Evolutionary conservation across 1,140 invertebrate species (phyloP).

Genomic region (Pseudomyrmex cubaensis): DNA sequence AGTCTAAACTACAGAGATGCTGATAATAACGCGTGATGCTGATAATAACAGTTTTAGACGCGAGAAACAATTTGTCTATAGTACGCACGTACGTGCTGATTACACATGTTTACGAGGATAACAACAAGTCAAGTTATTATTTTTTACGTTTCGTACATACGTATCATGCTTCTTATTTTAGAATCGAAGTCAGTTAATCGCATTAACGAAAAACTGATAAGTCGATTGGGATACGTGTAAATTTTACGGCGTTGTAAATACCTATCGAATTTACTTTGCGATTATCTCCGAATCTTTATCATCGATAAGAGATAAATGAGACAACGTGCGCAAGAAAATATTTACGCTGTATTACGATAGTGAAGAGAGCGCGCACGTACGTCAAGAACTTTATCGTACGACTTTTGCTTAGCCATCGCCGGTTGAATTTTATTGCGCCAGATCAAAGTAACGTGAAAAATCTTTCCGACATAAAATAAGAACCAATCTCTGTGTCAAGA

Average conservation of each 20-base stretch:
- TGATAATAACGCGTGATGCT: constrained; percentile 33
- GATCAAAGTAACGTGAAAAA: not conserved
- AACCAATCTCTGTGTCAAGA: not conserved
- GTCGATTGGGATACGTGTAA: not conserved
- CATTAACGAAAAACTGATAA: not conserved
- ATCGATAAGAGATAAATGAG: constrained; percentile 74
- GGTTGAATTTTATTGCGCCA: not conserved
- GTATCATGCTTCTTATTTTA: too few relatives aligned
- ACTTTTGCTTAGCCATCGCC: not conserved
- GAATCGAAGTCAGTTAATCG: too few relatives aligned
- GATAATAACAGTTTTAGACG: constrained; percentile 10
- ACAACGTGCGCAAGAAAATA: constrained; percentile 6
- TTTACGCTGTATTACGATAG: not conserved
- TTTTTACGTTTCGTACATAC: too few relatives aligned
- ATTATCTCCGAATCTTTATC: constrained; percentile 77
- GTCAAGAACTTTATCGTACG: not conserved
- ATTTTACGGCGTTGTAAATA: constrained; percentile 79
- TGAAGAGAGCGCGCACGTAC: not conserved
- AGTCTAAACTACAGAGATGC: constrained; percentile 23
- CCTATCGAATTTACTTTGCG: constrained; percentile 64
- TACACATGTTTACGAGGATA: not conserved
- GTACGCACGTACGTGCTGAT: constrained; percentile 3
- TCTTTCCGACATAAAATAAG: constrained; percentile 5
- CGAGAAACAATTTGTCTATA: constrained; percentile 5
- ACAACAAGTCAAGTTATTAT: not conserved